Evolutionary conservation across 2,113 vertebrate species (phyloP).

Genomic region (Lasiurus cinereus): DNA sequence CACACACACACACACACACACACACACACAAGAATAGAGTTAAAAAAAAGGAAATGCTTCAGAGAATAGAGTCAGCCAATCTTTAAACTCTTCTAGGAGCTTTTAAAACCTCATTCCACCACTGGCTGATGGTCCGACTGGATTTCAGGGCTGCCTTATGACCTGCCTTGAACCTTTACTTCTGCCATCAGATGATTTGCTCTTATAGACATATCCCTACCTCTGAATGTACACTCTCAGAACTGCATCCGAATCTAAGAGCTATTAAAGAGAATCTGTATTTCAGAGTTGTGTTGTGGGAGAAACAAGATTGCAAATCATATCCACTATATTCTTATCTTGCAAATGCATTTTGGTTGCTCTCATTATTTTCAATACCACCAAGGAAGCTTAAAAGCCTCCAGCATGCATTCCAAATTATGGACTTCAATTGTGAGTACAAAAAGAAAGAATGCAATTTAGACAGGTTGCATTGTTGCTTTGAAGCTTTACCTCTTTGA

Average conservation of each 20-base stretch:
- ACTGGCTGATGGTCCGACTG: background rate
- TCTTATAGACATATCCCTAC: background rate
- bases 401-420: background rate
- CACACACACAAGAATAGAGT: background rate
- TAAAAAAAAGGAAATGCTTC: background rate
- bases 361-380: background rate
- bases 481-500: conserved; percentile 46
- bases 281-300: background rate
- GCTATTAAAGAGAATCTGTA: background rate
- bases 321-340: background rate
- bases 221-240: background rate
- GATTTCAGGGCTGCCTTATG: background rate
- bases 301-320: background rate
- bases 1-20: background rate
- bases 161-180: background rate
- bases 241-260: conserved; percentile 31
- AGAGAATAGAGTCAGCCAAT: background rate
- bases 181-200: background rate
- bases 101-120: background rate
- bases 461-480: background rate
- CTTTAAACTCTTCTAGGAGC: background rate
- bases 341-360: background rate
- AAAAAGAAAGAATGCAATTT: conserved; percentile 38
- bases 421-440: conserved; percentile 2
- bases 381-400: background rate